phyloP scores from a whole-genome alignment of 2,888 invertebrate species.

The Leucozona laternaria region DNA sequence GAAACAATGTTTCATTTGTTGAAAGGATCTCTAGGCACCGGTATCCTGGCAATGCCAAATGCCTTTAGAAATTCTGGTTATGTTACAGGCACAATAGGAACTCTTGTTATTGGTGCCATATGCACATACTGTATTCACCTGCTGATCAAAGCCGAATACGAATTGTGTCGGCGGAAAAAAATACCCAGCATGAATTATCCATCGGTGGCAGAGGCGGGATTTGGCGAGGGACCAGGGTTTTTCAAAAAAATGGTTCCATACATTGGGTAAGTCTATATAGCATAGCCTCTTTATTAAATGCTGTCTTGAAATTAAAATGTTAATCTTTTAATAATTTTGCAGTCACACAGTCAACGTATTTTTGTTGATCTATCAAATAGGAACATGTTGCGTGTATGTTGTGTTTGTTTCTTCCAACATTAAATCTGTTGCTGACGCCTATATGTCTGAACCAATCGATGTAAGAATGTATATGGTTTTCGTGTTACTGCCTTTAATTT shows the following conservation, averaged over 20 bases:
- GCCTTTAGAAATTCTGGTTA: constrained; percentile 88
- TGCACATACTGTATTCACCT: constrained; percentile 98
- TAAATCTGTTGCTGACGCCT: constrained; percentile 86
- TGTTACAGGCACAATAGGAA: constrained; percentile 90
- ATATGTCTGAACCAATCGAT: constrained; percentile 84
- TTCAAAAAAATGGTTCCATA: constrained; percentile 87
- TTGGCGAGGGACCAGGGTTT: constrained; percentile 90
- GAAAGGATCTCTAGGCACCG: constrained; percentile 97
- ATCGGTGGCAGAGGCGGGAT: constrained; percentile 90
- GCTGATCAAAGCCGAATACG: constrained; percentile 87
- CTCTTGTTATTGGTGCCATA: constrained; percentile 92
- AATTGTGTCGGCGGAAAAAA: constrained; percentile 86
- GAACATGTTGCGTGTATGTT: constrained; percentile 98
- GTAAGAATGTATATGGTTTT: constrained; percentile 89
- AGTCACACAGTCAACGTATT: constrained; percentile 90
- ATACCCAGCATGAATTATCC: constrained; percentile 91
- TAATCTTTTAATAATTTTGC: constrained; percentile 77
- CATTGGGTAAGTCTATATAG: constrained; percentile 86
- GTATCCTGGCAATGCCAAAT: constrained; percentile 93
- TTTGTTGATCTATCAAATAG: constrained; percentile 94
- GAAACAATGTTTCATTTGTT: constrained; percentile 95
- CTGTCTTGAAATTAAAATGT: neutral
- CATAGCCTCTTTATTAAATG: neutral
- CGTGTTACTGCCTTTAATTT: constrained; percentile 89
- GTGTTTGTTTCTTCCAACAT: constrained; percentile 96